Conservation (phyloP, 2,797 vertebrate species). For the Gambelia wislizenii region DNA sequence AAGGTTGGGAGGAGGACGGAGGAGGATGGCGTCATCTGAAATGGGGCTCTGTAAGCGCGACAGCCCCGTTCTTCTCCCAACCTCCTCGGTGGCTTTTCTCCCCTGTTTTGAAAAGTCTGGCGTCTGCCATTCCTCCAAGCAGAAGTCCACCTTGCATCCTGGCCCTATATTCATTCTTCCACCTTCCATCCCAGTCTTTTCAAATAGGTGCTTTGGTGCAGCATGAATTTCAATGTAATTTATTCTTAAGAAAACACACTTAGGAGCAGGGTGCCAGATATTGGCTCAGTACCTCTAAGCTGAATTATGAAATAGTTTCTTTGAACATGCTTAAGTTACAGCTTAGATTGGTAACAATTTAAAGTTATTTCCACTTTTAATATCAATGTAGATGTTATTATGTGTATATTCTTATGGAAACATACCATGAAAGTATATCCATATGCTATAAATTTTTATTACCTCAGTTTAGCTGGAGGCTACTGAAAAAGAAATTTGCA, state of each 20-base stretch:
- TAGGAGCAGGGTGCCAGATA: neutral
- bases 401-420: constrained; percentile 31
- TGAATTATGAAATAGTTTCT: neutral
- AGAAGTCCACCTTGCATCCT: neutral
- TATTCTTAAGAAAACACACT: neutral
- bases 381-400: neutral
- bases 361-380: neutral
- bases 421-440: constrained; percentile 23
- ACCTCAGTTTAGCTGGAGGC: constrained; percentile 15
- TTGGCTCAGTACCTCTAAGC: neutral
- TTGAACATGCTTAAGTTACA: constrained; percentile 7
- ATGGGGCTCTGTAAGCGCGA: too few species aligned
- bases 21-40: too few species aligned
- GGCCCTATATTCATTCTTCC: neutral
- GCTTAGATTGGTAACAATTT: constrained; percentile 4
- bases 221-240: constrained; percentile 18
- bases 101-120: too few species aligned
- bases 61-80: too few species aligned
- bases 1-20: too few species aligned
- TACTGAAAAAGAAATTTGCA: constrained; percentile 40
- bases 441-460: constrained; percentile 37
- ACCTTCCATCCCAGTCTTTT: neutral
- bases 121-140: neutral
- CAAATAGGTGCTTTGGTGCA: neutral
- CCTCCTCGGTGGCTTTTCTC: too few species aligned